Evolutionary conservation across 2,797 vertebrate species (phyloP).

Genomic region (Monodelphis domestica): DNA sequence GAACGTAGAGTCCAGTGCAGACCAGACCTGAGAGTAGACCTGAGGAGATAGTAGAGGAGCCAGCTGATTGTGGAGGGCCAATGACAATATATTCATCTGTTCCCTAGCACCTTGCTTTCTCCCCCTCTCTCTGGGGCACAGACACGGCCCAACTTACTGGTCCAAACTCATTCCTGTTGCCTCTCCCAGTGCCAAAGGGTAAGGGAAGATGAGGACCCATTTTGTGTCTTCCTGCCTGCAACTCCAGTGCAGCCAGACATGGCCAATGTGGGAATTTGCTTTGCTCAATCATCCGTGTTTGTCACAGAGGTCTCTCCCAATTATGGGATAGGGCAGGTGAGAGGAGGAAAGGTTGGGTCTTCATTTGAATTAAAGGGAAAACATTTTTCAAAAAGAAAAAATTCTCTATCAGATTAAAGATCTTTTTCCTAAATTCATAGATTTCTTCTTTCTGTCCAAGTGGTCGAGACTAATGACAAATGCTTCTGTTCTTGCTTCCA

Average conservation of each 20-base stretch:
- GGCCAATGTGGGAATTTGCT: background rate
- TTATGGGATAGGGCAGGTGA: background rate
- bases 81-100: background rate
- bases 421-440: background rate
- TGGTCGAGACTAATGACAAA: background rate
- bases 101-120: background rate
- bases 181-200: background rate
- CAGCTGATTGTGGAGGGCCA: background rate
- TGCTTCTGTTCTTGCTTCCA: background rate
- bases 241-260: background rate
- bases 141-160: background rate
- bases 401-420: background rate
- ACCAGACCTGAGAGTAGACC: background rate
- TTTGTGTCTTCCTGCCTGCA: background rate
- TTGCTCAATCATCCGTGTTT: background rate
- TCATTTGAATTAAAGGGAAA: background rate
- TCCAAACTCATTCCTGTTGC: background rate
- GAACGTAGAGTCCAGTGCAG: background rate
- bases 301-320: background rate
- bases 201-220: background rate
- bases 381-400: background rate
- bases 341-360: background rate
- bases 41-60: background rate
- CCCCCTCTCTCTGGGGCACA: background rate
- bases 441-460: background rate